Conservation (phyloP, 2,888 invertebrate species). For the Arctia plantaginis region DNA sequence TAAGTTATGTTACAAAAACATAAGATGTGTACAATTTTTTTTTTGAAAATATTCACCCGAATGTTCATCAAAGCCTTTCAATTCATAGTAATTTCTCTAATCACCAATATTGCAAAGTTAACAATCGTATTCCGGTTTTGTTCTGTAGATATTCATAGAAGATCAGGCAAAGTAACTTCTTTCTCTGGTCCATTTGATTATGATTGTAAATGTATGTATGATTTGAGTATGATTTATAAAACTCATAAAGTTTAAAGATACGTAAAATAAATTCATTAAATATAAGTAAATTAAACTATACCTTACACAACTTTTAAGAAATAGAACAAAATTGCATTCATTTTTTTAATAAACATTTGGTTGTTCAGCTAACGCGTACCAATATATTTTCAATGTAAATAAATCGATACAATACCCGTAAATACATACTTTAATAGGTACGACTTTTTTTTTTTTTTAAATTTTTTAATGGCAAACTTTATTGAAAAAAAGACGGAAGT, state of each 20-base stretch:
- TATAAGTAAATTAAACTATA: not conserved
- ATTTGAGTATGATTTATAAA: not conserved
- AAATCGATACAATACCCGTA: not conserved
- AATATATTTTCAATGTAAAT: too few relatives aligned
- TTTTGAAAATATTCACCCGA: not conserved
- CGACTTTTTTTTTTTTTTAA: too few relatives aligned
- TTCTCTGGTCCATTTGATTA: too few relatives aligned
- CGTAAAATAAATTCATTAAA: too few relatives aligned
- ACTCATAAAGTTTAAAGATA: too few relatives aligned
- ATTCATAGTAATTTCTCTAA: too few relatives aligned
- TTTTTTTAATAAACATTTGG: not conserved
- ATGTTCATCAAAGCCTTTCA: not conserved
- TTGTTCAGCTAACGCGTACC: too few relatives aligned
- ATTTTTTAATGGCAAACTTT: too few relatives aligned
- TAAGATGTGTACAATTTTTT: not conserved
- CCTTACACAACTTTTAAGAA: too few relatives aligned
- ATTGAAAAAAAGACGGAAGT: too few relatives aligned
- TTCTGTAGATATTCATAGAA: not conserved
- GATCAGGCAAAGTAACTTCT: too few relatives aligned
- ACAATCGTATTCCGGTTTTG: not conserved
- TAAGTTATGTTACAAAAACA: too few relatives aligned
- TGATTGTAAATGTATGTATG: not conserved
- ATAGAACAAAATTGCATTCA: not conserved
- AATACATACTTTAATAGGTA: not conserved
- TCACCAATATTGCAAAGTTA: not conserved